Conservation (phyloP, 1,140 invertebrate genomes). For the Bombus waltoni region DNA sequence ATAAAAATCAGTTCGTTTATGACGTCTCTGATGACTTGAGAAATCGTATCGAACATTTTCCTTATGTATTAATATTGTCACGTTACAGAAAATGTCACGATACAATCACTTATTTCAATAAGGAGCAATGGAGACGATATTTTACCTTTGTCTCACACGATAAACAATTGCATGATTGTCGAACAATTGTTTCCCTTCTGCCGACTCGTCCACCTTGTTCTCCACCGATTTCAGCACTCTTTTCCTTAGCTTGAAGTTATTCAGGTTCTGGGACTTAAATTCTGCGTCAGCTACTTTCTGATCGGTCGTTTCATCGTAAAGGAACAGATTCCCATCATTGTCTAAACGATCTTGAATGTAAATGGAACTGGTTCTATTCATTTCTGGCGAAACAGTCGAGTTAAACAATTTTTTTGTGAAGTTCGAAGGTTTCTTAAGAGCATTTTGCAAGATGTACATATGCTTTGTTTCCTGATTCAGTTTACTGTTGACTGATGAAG, state of each 20-base stretch:
- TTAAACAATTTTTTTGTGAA: conserved; percentile 44
- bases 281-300: conserved; percentile 58
- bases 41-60: background rate
- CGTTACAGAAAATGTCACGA: background rate
- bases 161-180: conserved; percentile 78
- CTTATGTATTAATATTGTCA: background rate
- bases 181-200: conserved; percentile 69
- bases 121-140: no score
- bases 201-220: conserved; percentile 42
- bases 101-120: no score
- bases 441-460: conserved; percentile 77
- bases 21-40: background rate
- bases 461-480: conserved; percentile 78
- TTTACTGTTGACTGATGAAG: conserved; percentile 74
- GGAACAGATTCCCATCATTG: conserved; percentile 36
- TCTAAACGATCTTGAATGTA: conserved; percentile 62
- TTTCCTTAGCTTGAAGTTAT: conserved; percentile 74
- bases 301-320: conserved; percentile 27
- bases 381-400: background rate
- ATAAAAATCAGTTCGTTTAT: background rate
- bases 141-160: conserved; percentile 76
- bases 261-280: conserved; percentile 70
- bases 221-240: conserved; percentile 68
- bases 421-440: conserved; percentile 62
- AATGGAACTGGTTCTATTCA: conserved; percentile 52